A percentile compares a stretch with the other conserved stretches of the same genome.
These are phyloP conservation scores for Leucozona laternaria DNA, from an alignment of 2,888 invertebrate genomes.

Conservation along the genomic window DNA sequence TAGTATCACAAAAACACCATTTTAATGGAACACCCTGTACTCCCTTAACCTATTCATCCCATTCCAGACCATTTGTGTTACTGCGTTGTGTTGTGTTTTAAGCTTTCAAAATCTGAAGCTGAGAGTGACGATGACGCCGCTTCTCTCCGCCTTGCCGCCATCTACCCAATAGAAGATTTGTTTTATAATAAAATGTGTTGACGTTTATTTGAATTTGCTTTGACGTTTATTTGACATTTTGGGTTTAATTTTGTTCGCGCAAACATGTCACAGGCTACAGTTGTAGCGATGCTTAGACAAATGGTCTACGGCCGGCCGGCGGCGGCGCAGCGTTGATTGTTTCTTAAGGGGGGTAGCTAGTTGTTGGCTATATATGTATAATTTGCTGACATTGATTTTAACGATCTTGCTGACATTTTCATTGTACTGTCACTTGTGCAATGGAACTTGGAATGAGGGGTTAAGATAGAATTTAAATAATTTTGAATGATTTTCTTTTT, in stretches of 20 bases:
- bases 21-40: not conserved
- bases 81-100: constrained; percentile 12
- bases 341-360: too few relatives aligned
- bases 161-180: constrained; percentile 12
- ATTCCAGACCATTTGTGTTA: not conserved
- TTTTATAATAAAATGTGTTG: constrained; percentile 70
- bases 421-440: constrained; percentile 13
- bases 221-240: constrained; percentile 73
- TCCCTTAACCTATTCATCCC: not conserved
- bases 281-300: constrained; percentile 20
- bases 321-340: not conserved
- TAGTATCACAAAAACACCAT: too few relatives aligned
- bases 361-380: not conserved
- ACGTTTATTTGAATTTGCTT: constrained; percentile 72
- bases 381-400: constrained; percentile 17
- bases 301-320: constrained; percentile 8
- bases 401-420: constrained; percentile 8
- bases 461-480: too few relatives aligned
- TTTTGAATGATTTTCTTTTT: too few relatives aligned
- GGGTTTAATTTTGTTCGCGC: constrained; percentile 63
- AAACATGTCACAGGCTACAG: constrained; percentile 51
- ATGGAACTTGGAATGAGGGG: too few relatives aligned
- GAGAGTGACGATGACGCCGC: not conserved
- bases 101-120: constrained; percentile 9
- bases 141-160: not conserved